These are phyloP conservation scores for Trematocara macrostoma DNA, from an alignment of 2,113 vertebrate genomes.

Conservation along the genomic window DNA sequence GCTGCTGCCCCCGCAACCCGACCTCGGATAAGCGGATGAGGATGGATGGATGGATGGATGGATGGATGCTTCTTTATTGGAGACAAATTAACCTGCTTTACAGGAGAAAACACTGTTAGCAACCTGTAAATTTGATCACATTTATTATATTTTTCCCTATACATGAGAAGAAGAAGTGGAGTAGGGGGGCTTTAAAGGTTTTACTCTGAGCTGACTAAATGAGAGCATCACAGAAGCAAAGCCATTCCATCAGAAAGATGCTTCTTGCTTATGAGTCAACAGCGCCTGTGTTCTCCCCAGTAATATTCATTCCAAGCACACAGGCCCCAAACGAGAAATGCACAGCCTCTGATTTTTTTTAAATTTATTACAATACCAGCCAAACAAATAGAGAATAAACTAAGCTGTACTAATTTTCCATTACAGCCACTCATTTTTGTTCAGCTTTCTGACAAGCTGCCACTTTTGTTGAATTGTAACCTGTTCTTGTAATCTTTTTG, in stretches of 20 bases:
- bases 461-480: not conserved
- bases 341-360: not conserved
- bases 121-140: constrained; percentile 33
- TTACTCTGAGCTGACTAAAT: not conserved
- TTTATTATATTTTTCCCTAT: constrained; percentile 3
- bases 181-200: not conserved
- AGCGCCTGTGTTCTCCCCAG: not conserved
- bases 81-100: constrained; percentile 43
- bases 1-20: too few species aligned
- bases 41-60: too few species aligned
- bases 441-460: not conserved
- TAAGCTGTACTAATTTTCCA: not conserved
- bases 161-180: not conserved
- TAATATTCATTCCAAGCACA: not conserved
- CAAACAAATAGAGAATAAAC: not conserved
- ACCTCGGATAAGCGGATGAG: too few species aligned
- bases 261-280: constrained; percentile 9
- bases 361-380: not conserved
- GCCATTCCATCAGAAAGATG: not conserved
- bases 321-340: not conserved
- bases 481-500: constrained; percentile 5
- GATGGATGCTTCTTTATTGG: not conserved
- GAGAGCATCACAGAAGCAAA: not conserved
- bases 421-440: not conserved
- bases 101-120: constrained; percentile 19